A percentile compares a stretch with the other conserved stretches of the same genome.
Conservation (phyloP, 37 sponge, comb jelly and placozoan genomes). For the Axinella damicornis region DNA sequence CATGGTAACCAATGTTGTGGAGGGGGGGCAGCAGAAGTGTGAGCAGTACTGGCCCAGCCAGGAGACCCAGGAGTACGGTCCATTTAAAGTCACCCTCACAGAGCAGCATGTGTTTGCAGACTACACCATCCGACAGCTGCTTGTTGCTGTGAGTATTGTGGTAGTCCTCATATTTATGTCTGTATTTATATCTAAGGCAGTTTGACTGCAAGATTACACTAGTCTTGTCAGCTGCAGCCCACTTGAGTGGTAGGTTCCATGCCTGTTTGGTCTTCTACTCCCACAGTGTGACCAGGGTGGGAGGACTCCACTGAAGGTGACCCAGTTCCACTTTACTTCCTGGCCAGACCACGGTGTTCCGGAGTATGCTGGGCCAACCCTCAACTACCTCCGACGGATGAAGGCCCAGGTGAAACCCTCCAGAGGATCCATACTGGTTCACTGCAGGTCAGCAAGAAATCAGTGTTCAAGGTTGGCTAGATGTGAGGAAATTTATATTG, state of each 20-base stretch:
- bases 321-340: conserved; percentile 80
- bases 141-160: conserved; percentile 10
- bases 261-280: too few species aligned
- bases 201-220: too few species aligned
- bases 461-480: too few species aligned
- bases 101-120: conserved; percentile 1
- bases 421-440: conserved; percentile 60
- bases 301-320: conserved; percentile 26
- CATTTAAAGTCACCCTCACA: conserved; percentile 28
- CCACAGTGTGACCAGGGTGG: background rate
- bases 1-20: conserved; percentile 56
- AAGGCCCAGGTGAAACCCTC: conserved; percentile 27
- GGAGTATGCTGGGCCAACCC: conserved; percentile 62
- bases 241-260: too few species aligned
- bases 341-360: conserved; percentile 95
- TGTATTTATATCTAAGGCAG: too few species aligned
- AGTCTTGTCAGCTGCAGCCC: too few species aligned
- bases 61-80: conserved; percentile 24
- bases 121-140: conserved; percentile 28
- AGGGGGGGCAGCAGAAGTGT: conserved; percentile 31
- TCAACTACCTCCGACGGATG: conserved; percentile 62
- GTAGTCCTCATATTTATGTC: too few species aligned
- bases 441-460: conserved; percentile 67
- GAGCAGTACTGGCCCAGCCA: conserved; percentile 37
- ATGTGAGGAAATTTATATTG: too few species aligned